Evolutionary conservation across 1,140 invertebrate species (phyloP), one percentile per base, ranked within the genome.

Genomic region (Himalopsyche phryganea): DNA sequence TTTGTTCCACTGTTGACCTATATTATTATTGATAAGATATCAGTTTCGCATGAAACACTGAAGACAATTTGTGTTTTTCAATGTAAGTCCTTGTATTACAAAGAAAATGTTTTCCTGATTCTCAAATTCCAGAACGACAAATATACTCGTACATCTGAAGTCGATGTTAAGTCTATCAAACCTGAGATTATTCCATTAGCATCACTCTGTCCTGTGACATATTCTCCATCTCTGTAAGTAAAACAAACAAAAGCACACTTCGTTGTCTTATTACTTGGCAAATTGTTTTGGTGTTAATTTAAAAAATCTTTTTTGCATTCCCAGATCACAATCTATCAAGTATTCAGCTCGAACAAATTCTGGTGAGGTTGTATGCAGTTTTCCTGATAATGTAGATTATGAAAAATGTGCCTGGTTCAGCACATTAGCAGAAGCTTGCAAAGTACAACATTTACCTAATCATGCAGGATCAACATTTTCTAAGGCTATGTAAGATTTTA

Each of bases 331-430:
- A 48, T 83, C 81, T 6, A 71, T 68, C 18, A 83, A 80, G 61
- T 85, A 83, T 67, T 71, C 71, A 11, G 69, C 74, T 10, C 68
- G 83, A 54, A 75, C 68, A 19, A 84, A 83, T 68, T 67, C 74
- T 38, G 82, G 83, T 7, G 74, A 80, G 28, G 69, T 81, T 14
- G 71, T 84, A 6, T 72, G 74, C 42, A 75, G 70, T n/a, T 81
- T 69, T 64, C 77, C 77, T 3, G 69, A 74, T 40, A 70, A 75
- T 17, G 66, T 70, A 9, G 53, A 70, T 5, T 52, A 75, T 19
- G 58, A 69, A 57, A 35, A 45, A 10, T 55, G 46, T 42, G 14
- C 14, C 6, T 63, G 61, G 61, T 36, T 42, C 9, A 58, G 51
- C 42, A 55, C 46, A n/a, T 36, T 23, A 19, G 52, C 36, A n/a